A percentile compares a stretch with the other conserved stretches of the same genome.
Evolutionary conservation across 37 sponge, comb jelly and placozoan species (phyloP).

Genomic region (Cladorhizidae sp.): DNA sequence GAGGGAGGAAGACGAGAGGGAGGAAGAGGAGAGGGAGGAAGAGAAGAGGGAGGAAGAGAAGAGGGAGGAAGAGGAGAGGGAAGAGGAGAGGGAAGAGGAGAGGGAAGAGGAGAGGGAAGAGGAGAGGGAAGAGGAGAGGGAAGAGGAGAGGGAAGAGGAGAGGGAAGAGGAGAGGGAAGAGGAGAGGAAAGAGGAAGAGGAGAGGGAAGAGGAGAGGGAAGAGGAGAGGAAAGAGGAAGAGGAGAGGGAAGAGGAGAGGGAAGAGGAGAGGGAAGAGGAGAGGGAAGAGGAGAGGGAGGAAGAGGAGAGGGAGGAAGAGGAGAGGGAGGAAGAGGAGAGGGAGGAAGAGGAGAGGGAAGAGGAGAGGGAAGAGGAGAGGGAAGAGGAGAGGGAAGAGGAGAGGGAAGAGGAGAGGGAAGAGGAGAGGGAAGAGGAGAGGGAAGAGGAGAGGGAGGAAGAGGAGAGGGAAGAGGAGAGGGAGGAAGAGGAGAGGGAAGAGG

Average conservation of each 20-base stretch:
- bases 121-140: neutral
- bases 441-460: neutral
- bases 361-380: constrained; percentile 35
- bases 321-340: constrained; percentile 39
- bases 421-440: neutral
- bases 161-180: too few species aligned
- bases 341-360: constrained; percentile 41
- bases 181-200: neutral
- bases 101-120: neutral
- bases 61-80: neutral
- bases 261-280: constrained; percentile 10
- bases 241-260: too few species aligned
- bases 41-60: neutral
- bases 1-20: too few species aligned
- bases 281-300: constrained; percentile 30
- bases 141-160: neutral
- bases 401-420: constrained; percentile 27
- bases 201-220: constrained; percentile 16
- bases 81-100: too few species aligned
- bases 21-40: neutral
- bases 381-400: constrained; percentile 36
- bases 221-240: constrained; percentile 8
- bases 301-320: constrained; percentile 29
- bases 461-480: too few species aligned
- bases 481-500: constrained; percentile 3